Evolutionary conservation across 2,888 invertebrate genomes (phyloP), one percentile per base, ranked within the genome.

Genomic region (Rhingia campestris): DNA sequence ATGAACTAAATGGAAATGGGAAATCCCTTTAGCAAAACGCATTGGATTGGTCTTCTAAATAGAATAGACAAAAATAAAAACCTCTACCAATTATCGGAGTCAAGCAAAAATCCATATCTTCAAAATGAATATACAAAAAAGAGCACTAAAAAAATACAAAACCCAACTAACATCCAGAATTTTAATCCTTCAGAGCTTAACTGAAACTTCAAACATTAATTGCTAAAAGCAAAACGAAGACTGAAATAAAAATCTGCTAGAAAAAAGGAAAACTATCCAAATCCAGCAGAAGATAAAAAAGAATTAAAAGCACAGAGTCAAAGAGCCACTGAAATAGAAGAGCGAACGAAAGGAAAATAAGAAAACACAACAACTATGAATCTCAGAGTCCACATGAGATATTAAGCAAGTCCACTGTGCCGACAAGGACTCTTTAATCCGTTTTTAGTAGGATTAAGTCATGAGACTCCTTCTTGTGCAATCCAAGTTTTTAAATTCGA

Each of bases 181-280:
- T 58, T 22, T 64, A 74, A 66, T 66, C 47, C 58, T 33, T 7
- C 33, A 47, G 35, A 51, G 64, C 64, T 66, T 74, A 64, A 33
- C 32, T 49, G 41, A 14, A 66, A 74, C 64, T 64, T 74, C 49
- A 51, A 66, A 66, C 47, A 41, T 58, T 74, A 74, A 64, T 74
- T 74, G 66, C 73, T 63, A 56, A 32, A 54, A 73, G 73, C 32
- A 56, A 58, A 64, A 51, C 4, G 32, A 49, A 32, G 53, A 22
- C 45, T 9, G 51, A 37, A 73, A 45, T n/a, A 49, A 51, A 41
- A 66, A 37, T 53, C 41, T 14, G 14, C 14, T 35, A 37, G 37
- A 6, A 39, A n/a, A n/a, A 32, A 30, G 6, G 7, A 12, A 12
- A 10, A 49, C 61, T 43, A 51, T 61, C 22, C 41, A 22, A 58